phyloP scores from a whole-genome alignment of 2,888 invertebrate genomes.

The Nephrotoma guestfalica region DNA sequence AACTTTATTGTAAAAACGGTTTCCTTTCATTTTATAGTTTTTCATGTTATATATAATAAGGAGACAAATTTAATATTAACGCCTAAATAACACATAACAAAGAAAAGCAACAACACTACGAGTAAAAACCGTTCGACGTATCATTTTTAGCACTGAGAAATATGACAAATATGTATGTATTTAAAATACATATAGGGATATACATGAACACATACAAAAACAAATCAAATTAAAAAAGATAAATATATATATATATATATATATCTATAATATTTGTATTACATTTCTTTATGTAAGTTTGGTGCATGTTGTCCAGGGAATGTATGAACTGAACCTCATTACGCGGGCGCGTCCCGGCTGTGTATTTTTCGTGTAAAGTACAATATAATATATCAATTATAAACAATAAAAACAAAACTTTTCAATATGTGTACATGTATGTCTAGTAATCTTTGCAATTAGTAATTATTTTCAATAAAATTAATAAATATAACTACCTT shows the following conservation, averaged over 20 bases:
- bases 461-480: no score
- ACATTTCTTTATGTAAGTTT: not conserved
- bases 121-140: not conserved
- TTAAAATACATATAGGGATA: not conserved
- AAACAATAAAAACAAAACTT: not conserved
- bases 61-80: not conserved
- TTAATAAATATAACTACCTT: no score
- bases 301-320: conserved; percentile 1
- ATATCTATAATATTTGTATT: not conserved
- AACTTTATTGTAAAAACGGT: not conserved
- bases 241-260: not conserved
- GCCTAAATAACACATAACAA: not conserved
- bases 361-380: not conserved
- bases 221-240: not conserved
- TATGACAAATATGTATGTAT: not conserved
- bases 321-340: not conserved
- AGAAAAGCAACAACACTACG: not conserved
- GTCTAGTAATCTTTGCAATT: not conserved
- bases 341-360: conserved; percentile 4
- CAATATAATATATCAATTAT: not conserved
- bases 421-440: not conserved
- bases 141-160: not conserved
- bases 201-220: not conserved
- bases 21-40: not conserved
- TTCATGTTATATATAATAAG: not conserved